Evolutionary conservation across 2,888 invertebrate species (phyloP).

Genomic region (Panopea generosa): DNA sequence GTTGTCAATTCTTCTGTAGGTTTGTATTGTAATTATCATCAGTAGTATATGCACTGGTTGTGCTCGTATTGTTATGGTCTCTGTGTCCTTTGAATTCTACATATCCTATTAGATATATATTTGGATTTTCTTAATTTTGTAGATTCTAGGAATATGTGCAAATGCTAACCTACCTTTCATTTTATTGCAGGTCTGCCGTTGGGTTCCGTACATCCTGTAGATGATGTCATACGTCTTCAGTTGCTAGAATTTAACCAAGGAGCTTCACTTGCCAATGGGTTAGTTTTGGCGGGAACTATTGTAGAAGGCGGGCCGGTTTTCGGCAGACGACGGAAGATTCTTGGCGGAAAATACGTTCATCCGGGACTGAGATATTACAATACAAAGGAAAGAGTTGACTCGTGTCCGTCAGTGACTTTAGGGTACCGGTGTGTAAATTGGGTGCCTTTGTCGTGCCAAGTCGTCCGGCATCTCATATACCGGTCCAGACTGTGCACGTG

Average conservation of each 20-base stretch:
- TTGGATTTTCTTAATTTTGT: too few relatives aligned
- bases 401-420: constrained; percentile 42
- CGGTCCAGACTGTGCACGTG: constrained; percentile 43
- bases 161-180: too few relatives aligned
- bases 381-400: constrained; percentile 20
- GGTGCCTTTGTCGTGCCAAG: constrained; percentile 49
- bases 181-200: constrained; percentile 17
- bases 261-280: constrained; percentile 33
- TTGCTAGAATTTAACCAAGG: constrained; percentile 38
- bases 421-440: constrained; percentile 44
- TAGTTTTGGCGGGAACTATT: constrained; percentile 58
- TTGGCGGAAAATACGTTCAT: constrained; percentile 51
- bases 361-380: constrained; percentile 33
- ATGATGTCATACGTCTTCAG: constrained; percentile 39
- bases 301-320: constrained; percentile 58
- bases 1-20: too few relatives aligned
- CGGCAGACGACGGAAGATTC: constrained; percentile 44
- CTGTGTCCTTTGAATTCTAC: too few relatives aligned
- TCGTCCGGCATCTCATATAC: constrained; percentile 42
- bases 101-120: too few relatives aligned
- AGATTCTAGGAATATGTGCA: too few relatives aligned
- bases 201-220: constrained; percentile 18
- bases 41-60: too few relatives aligned
- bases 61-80: too few relatives aligned
- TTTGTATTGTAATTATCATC: too few relatives aligned